Evolutionary conservation across 2,888 invertebrate species (phyloP), one percentile per base, ranked within the genome.

Genomic region (Cryptops parisi): DNA sequence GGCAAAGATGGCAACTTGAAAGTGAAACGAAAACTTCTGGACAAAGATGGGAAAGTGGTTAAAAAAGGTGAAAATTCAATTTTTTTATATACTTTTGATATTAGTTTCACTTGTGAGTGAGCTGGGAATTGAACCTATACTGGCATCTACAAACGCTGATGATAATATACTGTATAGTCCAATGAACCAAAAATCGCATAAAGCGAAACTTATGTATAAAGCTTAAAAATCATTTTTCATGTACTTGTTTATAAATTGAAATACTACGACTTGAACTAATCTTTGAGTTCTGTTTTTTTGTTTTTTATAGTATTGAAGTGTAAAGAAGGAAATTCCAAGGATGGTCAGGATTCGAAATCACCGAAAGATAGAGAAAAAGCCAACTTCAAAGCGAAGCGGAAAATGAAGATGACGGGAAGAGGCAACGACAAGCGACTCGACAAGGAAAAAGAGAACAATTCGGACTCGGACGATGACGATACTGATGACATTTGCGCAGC

Each of bases 401-500:
- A 59, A 55, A 47, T 47, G 58, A 56, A 49, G 54, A 47, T 23
- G 54, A 49, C 38, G 38, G 40, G 25, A 39, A 27, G n/a, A n/a
- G n/a, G n/a, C n/a, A n/a, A n/a, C n/a, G n/a, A n/a, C n/a, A n/a
- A n/a, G n/a, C n/a, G n/a, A n/a, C n/a, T n/a, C n/a, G 47, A 27
- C 12, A 47, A 47, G 47, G 33, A 47, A 47, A 5, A 27, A n/a
- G 49, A 38, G 23, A 25, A 33, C 48, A 62, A 62, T 55, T 63
- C 63, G 46, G 61, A 63, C 56, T 62, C 63, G 49, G 64, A 62
- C 23, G 47, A 59, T 47, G 58, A 60, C 49, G 59, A 59, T 49
- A 54, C 33, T 17, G 63, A 64, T 19, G 64, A 64, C 23, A 62
- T 62, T 22, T 68, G 68, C 56, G 64, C 68, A 2, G 67, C 67